Conservation (phyloP, 2,113 vertebrate genomes). For the Procapra przewalskii region DNA sequence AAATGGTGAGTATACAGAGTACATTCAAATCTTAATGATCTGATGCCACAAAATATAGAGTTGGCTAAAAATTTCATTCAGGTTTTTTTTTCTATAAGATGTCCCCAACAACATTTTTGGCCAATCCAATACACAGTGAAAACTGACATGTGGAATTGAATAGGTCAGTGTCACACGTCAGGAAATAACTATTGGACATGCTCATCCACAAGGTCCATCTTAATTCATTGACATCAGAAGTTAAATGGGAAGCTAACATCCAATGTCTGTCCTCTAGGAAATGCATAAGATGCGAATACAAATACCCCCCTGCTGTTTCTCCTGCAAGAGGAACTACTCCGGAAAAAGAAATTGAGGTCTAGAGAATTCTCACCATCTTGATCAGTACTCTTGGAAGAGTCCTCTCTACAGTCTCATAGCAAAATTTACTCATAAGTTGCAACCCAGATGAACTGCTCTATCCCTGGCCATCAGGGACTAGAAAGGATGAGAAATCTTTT, state of each 20-base stretch:
- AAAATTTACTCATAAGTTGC: neutral
- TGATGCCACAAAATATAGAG: neutral
- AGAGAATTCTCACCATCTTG: neutral
- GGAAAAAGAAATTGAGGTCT: neutral
- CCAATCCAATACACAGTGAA: neutral
- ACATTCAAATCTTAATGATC: neutral
- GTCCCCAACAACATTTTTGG: neutral
- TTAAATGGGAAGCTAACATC: neutral
- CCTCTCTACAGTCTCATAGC: neutral
- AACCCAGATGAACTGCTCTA: neutral
- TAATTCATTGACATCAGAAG: neutral
- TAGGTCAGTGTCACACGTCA: neutral
- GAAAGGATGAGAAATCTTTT: neutral
- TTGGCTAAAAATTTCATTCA: neutral
- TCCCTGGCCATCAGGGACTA: neutral
- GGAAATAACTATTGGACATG: neutral
- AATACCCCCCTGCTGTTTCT: neutral
- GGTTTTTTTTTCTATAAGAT: neutral
- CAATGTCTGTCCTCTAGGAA: neutral
- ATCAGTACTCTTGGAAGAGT: neutral
- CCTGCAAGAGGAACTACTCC: neutral
- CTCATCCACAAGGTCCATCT: neutral
- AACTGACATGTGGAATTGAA: neutral
- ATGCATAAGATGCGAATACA: neutral
- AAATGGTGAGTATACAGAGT: neutral